Evolutionary conservation across 2,888 invertebrate species (phyloP), one percentile per base, ranked within the genome.

Genomic region (Mallateleia sp.): DNA sequence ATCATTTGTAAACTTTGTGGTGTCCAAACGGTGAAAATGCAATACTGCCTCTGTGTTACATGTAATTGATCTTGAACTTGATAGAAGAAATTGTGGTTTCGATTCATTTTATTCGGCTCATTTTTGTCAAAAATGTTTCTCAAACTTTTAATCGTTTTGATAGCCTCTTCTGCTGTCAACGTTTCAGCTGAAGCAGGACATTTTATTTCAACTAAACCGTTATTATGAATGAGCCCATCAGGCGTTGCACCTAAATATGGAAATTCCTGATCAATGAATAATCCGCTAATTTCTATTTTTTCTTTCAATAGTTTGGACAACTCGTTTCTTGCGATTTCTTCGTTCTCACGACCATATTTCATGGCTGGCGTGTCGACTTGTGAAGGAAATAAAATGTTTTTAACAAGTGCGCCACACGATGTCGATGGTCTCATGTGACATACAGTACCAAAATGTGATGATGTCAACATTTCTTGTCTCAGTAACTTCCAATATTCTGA

Each of bases 401-500:
- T 58, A 2, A 58, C 58, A 6, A 32, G 11, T 18, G 32, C 4
- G 1, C 5, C 28, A 58, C 58, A 32, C 7, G 58, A 58, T 14
- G 58, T 58, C 2, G 58, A 8, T 3, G 58, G 58, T 58, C 32
- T 28, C 58, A 58, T 58, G n/a, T 20, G 58, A 28, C 58, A 58
- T 15, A 58, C 58, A 6, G 32, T 28, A 32, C 52, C n/a, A n/a
- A n/a, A n/a, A n/a, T n/a, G n/a, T n/a, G n/a, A n/a, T n/a, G n/a
- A n/a, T n/a, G n/a, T n/a, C 52, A 24, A 52, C 24, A 89, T 34
- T 20, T 82, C 52, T 32, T 20, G 45, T 67, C 82, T 79, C 42
- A 64, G 50, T n/a, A 54, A 8, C 14, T 50, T 38, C 89, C 89
- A 90, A 18, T 54, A 50, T 2, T 77, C 66, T 14, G 28, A 50